Percentiles rank a stretch among this genome's conserved stretches.
Conservation (phyloP, 92 coral and sea anemone genomes). For the Montipora capitata region DNA sequence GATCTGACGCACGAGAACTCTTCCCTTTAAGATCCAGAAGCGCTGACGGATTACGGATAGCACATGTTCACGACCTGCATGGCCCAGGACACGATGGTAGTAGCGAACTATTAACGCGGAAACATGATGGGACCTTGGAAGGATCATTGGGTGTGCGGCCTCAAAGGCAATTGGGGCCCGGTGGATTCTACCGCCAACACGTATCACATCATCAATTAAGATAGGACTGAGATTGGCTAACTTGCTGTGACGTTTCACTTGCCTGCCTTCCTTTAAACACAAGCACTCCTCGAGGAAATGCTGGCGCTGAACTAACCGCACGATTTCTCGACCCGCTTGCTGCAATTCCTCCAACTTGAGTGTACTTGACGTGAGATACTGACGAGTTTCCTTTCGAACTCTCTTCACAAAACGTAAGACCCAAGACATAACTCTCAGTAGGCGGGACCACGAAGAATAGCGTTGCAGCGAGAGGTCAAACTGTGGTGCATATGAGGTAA, state of each 20-base stretch:
- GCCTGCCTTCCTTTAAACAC: conserved; percentile 58
- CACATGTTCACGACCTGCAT: conserved; percentile 34
- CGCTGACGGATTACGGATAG: conserved; percentile 39
- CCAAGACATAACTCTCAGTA: conserved; percentile 75
- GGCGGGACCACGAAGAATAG: conserved; percentile 70
- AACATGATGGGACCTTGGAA: background rate
- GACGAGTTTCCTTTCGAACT: conserved; percentile 12
- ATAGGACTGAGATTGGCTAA: conserved; percentile 64
- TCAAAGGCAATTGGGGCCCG: conserved; percentile 70
- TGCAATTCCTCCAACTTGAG: conserved; percentile 57
- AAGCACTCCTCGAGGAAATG: conserved; percentile 66
- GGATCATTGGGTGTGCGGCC: conserved; percentile 65
- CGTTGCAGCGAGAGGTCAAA: conserved; percentile 25
- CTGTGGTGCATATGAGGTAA: background rate
- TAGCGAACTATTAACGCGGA: conserved; percentile 28
- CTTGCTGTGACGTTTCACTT: conserved; percentile 68
- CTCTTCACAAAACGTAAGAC: conserved; percentile 63
- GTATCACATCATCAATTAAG: conserved; percentile 53
- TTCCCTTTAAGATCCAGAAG: conserved; percentile 58
- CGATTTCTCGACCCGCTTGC: conserved; percentile 50
- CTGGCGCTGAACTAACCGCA: conserved; percentile 57
- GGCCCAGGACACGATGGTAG: conserved; percentile 44
- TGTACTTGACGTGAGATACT: background rate
- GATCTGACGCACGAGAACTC: conserved; percentile 55
- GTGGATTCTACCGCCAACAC: conserved; percentile 55